phyloP scores from a whole-genome alignment of 2,888 invertebrate genomes.

The Zaprionus obscuricornis region DNA sequence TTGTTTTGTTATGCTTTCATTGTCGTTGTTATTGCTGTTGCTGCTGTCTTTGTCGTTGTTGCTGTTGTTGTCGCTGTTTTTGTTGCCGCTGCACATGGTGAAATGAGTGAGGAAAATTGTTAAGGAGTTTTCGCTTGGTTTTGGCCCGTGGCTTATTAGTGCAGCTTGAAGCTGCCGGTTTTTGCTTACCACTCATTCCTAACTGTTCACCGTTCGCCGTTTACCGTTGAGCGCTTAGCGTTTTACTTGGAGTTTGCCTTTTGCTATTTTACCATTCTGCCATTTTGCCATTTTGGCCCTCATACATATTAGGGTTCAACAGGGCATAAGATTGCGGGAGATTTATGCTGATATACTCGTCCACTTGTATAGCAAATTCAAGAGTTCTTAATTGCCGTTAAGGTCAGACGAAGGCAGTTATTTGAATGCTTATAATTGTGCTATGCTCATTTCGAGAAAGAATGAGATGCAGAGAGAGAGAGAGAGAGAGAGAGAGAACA shows the following conservation, averaged over 20 bases:
- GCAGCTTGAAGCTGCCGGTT: conserved; percentile 28
- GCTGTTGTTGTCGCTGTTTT: no score
- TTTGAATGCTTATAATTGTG: conserved; percentile 46
- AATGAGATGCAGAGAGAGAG: no score
- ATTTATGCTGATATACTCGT: conserved; percentile 56
- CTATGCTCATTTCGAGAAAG: conserved; percentile 7
- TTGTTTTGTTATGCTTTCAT: conserved; percentile 28
- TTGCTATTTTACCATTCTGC: no score
- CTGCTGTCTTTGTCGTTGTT: no score
- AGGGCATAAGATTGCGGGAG: conserved; percentile 46
- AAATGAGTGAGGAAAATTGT: conserved; percentile 32
- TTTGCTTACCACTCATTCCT: no score
- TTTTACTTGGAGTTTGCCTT: conserved; percentile 13
- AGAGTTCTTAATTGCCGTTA: conserved; percentile 55
- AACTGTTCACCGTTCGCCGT: no score
- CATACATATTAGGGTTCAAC: conserved; percentile 47
- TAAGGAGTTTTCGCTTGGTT: conserved; percentile 34
- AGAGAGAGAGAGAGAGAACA: neutral
- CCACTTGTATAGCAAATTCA: conserved; percentile 41
- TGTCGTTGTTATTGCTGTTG: conserved; percentile 22
- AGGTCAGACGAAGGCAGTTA: conserved; percentile 43
- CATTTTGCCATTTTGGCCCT: conserved; percentile 30
- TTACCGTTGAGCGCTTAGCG: neutral
- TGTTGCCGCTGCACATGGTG: conserved; percentile 28
- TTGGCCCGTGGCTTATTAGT: conserved; percentile 55